Conservation (phyloP, 2,797 vertebrate genomes). For the Scolopax bukidnonensis region DNA sequence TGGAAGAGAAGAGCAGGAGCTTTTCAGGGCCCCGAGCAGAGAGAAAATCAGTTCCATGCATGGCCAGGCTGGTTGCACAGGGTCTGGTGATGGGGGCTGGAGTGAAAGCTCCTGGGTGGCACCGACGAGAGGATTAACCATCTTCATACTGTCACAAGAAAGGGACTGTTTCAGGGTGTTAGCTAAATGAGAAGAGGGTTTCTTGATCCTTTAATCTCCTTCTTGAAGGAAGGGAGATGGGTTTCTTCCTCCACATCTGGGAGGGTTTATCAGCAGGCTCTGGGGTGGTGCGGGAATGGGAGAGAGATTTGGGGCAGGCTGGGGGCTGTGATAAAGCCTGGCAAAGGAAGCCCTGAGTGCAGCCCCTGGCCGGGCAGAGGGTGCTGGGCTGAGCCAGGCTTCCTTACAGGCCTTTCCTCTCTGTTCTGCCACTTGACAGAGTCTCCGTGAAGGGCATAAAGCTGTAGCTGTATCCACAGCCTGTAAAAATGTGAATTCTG, state of each 20-base stretch:
- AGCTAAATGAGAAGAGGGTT: neutral
- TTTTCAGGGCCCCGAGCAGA: neutral
- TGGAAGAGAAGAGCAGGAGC: neutral
- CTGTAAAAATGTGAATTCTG: neutral
- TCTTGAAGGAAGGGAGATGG: neutral
- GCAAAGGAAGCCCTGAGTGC: neutral
- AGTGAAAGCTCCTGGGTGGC: neutral
- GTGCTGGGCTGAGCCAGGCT: neutral
- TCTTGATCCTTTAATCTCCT: conserved; percentile 23
- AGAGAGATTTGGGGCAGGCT: neutral
- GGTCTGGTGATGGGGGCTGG: neutral
- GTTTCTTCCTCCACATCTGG: neutral
- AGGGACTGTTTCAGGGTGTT: neutral
- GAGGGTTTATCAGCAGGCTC: neutral
- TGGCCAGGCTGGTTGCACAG: neutral
- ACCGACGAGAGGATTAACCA: neutral
- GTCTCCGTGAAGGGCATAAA: neutral
- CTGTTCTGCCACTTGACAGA: neutral
- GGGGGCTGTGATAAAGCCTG: neutral
- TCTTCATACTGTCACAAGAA: neutral
- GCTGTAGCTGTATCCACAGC: neutral
- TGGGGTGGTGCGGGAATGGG: neutral
- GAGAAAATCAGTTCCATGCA: accelerated
- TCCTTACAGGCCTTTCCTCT: neutral
- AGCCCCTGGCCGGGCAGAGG: neutral